These are phyloP conservation scores for Tetramorium alpestre DNA, from an alignment of 1,140 invertebrate species.

Conservation along the genomic window DNA sequence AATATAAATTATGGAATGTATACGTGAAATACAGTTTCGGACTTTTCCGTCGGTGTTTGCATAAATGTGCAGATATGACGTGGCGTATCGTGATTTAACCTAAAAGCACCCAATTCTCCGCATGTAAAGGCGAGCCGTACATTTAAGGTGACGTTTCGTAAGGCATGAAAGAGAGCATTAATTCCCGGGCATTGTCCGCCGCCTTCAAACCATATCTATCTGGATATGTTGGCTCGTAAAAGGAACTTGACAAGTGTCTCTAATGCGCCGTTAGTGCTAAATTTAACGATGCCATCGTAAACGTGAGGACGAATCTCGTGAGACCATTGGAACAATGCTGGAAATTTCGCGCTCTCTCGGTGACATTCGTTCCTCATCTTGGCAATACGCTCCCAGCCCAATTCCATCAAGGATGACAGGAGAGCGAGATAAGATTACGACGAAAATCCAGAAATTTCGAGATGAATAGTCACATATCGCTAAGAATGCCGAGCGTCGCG, in stretches of 20 bases:
- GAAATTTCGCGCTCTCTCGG: conserved; percentile 62
- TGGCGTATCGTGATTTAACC: neutral
- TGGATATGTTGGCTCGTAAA: conserved; percentile 70
- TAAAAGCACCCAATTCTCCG: neutral
- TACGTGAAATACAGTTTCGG: neutral
- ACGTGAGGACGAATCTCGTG: conserved; percentile 61
- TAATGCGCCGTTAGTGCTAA: conserved; percentile 71
- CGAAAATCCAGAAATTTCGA: conserved; percentile 39
- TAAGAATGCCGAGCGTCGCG: neutral
- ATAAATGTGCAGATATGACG: neutral
- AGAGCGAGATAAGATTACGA: conserved; percentile 31
- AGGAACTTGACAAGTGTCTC: conserved; percentile 71
- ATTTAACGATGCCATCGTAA: conserved; percentile 73
- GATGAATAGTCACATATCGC: neutral
- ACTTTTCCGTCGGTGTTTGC: neutral
- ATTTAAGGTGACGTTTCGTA: neutral
- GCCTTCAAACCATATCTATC: conserved; percentile 49
- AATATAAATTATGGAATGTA: neutral
- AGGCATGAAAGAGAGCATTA: conserved; percentile 49
- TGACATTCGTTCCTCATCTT: conserved; percentile 47
- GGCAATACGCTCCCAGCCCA: conserved; percentile 42
- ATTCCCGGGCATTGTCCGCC: conserved; percentile 65
- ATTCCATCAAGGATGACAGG: conserved; percentile 40
- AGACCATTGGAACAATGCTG: conserved; percentile 57
- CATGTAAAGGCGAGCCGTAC: neutral